A percentile compares a stretch with the other conserved stretches of the same genome.
Evolutionary conservation across 2,113 vertebrate genomes (phyloP).

Genomic region (Anhinga rufa): DNA sequence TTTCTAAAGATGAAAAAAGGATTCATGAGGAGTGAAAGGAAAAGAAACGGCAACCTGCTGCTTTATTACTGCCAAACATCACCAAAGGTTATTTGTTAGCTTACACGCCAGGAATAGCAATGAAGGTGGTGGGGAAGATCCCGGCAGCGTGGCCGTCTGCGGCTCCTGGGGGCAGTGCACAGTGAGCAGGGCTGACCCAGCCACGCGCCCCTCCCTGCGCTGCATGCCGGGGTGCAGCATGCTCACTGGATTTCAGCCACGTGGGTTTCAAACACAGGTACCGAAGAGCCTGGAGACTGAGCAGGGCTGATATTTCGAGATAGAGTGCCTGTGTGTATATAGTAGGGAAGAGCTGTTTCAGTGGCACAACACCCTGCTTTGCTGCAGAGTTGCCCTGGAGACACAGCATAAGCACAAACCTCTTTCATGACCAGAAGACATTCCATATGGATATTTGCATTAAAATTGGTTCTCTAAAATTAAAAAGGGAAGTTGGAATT

Average conservation of each 20-base stretch:
- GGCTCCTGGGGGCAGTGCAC: accelerated
- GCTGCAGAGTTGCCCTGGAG: not conserved
- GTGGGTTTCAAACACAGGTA: not conserved
- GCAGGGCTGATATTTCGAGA: not conserved
- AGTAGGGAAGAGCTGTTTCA: not conserved
- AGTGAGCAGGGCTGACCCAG: not conserved
- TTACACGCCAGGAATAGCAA: not conserved
- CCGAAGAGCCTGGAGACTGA: not conserved
- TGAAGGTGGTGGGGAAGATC: not conserved
- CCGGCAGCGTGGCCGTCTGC: not conserved
- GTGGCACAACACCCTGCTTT: not conserved
- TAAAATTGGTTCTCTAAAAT: not conserved
- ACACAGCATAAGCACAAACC: not conserved
- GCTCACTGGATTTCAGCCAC: accelerated
- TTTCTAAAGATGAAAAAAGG: not conserved
- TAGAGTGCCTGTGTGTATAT: not conserved
- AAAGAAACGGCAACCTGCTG: not conserved
- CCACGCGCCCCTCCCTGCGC: not conserved
- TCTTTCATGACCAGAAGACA: not conserved
- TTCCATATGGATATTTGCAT: not conserved
- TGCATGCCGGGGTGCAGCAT: accelerated
- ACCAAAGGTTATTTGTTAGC: not conserved
- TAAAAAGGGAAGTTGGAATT: not conserved
- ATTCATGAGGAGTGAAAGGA: not conserved
- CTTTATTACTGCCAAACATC: not conserved